phyloP scores from a whole-genome alignment of 2,797 vertebrate genomes.

The Acanthurus tractus region DNA sequence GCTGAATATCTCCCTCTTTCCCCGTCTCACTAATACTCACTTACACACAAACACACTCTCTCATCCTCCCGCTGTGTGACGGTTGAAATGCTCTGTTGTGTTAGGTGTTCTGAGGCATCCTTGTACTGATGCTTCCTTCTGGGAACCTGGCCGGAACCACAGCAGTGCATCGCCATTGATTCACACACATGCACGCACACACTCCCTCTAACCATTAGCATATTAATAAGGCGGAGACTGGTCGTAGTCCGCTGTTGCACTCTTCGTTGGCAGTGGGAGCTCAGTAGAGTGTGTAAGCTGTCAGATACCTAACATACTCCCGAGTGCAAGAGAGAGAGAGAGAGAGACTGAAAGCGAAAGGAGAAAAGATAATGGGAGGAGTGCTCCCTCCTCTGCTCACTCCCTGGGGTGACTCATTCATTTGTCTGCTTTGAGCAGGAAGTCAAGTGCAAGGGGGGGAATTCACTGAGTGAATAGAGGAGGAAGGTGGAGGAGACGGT shows the following conservation, averaged over 20 bases:
- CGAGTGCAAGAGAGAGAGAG: conserved; percentile 14
- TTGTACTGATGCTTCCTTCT: conserved; percentile 76
- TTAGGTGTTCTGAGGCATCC: conserved; percentile 75
- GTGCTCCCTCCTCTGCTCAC: conserved; percentile 33
- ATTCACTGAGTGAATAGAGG: conserved; percentile 45
- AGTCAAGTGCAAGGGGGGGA: conserved; percentile 48
- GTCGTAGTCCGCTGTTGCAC: conserved; percentile 41
- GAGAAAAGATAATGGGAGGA: conserved; percentile 44
- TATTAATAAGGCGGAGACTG: conserved; percentile 74
- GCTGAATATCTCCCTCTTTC: conserved; percentile 62
- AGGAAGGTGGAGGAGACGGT: conserved; percentile 31
- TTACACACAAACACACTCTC: conserved; percentile 52
- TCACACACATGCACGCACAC: conserved; percentile 21
- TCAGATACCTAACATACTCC: conserved; percentile 37
- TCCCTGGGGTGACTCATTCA: conserved; percentile 64
- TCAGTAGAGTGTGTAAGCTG: conserved; percentile 47
- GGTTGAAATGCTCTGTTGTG: conserved; percentile 77
- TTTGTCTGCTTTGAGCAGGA: conserved; percentile 64
- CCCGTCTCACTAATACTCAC: conserved; percentile 38
- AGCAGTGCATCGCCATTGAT: conserved; percentile 65
- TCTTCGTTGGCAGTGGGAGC: conserved; percentile 32
- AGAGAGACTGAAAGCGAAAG: conserved; percentile 53
- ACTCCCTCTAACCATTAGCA: conserved; percentile 69
- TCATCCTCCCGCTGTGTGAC: conserved; percentile 61
- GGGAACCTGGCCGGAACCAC: conserved; percentile 75